Base-by-base conservation (phyloP, 2,888 invertebrate genomes). In the Melieria crassipennis region DNA sequence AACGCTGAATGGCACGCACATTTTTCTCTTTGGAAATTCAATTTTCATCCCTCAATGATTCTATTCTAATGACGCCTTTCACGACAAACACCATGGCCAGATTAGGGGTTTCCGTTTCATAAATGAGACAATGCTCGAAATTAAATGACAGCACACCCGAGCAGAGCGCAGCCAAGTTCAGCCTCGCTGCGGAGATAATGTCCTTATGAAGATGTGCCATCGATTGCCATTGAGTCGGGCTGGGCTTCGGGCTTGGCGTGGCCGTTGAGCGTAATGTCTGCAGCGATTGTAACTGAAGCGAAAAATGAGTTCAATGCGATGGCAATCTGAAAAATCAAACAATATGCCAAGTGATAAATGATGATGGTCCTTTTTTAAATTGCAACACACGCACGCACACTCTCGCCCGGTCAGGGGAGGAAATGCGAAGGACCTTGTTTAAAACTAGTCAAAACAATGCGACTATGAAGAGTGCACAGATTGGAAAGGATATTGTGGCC, bases 301-400 rank as follows among this genome's bases (percentile, higher is more conserved):
- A 82, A 79, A 82, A 83, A 82, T 82, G 79, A 80, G 79, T 81
- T 82, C 81, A 80, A 77, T 78, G 79, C 78, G 79, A 82, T 80
- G 79, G 78, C 83, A 83, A 83, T 83, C 83, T 80, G 73, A 76
- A 78, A 79, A 77, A 78, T 82, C 73, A 80, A 80, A 83, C 84
- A 84, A 83, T 83, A 84, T 84, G 83, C 82, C 82, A 80, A 83
- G 81, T 83, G 84, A 84, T 83, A 84, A 84, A 83, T 83, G 83
- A 83, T 81, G 79, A 78, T 82, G 79, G 79, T 80, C 81, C 76
- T 79, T 80, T 79, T 79, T 77, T 78, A 75, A 77, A 46, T 63
- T 69, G 16, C 47, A 67, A 61, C 63, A 71, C 62, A 52, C 66
- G 30, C 4, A 56, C 65, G 30, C 4, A 58, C 61, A 71, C 30